Conservation (phyloP, 2,113 vertebrate species). For the Pardalotus punctatus region DNA sequence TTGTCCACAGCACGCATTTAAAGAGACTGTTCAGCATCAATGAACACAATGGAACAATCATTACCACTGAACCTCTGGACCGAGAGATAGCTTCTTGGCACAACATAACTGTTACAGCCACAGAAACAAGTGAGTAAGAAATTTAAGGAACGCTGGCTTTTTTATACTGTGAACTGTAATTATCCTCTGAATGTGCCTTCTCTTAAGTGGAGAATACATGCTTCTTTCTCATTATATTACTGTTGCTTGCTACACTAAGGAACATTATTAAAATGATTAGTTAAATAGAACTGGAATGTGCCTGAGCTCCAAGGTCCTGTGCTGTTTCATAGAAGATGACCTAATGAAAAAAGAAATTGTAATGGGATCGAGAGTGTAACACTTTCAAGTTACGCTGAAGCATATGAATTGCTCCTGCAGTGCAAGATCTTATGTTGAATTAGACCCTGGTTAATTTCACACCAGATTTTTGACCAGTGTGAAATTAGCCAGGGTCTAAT, state of each 20-base stretch:
- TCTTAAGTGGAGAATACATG: background rate
- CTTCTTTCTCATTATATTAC: constrained; percentile 14
- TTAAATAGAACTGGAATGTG: background rate
- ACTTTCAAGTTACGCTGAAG: constrained; percentile 19
- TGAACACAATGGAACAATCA: constrained; percentile 84
- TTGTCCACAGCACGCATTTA: constrained; percentile 67
- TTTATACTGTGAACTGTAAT: background rate
- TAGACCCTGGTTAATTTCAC: constrained; percentile 42
- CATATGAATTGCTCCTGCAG: background rate
- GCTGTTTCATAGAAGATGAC: constrained; percentile 44
- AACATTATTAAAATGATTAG: constrained; percentile 35
- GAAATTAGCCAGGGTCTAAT: constrained; percentile 50
- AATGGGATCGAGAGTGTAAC: background rate
- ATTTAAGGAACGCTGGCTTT: background rate
- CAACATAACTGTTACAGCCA: constrained; percentile 86
- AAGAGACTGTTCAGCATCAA: constrained; percentile 81
- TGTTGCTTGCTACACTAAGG: background rate
- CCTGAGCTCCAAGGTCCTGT: constrained; percentile 18
- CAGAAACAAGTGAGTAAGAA: constrained; percentile 84
- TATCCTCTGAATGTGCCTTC: background rate
- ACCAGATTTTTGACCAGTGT: constrained; percentile 30
- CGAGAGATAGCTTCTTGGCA: constrained; percentile 85
- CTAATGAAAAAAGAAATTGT: background rate
- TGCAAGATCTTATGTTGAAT: constrained; percentile 43
- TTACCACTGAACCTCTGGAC: constrained; percentile 78